phyloP scores from a whole-genome alignment of 2,113 vertebrate species.

The Salvelinus fontinalis region DNA sequence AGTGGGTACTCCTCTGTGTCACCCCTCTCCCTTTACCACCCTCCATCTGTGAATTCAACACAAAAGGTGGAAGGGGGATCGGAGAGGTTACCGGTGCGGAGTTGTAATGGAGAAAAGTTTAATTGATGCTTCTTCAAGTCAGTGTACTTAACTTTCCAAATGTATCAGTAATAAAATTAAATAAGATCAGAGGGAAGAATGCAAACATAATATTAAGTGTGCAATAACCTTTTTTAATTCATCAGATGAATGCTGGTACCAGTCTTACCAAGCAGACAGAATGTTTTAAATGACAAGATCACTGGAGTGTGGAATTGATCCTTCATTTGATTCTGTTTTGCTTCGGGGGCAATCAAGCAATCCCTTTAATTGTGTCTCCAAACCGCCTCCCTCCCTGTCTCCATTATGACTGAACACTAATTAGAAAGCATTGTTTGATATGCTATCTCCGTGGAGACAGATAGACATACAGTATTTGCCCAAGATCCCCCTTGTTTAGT shows the following conservation, averaged over 20 bases:
- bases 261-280: neutral
- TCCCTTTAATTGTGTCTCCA: neutral
- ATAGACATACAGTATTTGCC: slow-evolving; percentile 56
- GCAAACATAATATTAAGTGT: no score
- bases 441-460: slow-evolving; percentile 62
- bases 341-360: neutral
- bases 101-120: neutral
- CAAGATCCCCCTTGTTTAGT: slow-evolving; percentile 66
- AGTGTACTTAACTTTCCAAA: no score
- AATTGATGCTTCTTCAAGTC: neutral
- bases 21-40: slow-evolving; percentile 35
- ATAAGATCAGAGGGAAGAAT: no score
- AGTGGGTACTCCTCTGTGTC: slow-evolving; percentile 35
- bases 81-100: neutral
- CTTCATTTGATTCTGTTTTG: neutral
- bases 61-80: slow-evolving; percentile 33
- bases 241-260: no score
- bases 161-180: no score
- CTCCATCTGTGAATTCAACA: slow-evolving; percentile 49
- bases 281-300: neutral
- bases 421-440: slow-evolving; percentile 60
- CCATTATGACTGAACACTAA: slow-evolving; percentile 52
- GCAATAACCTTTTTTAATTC: no score
- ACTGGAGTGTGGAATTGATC: neutral
- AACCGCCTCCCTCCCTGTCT: slow-evolving; percentile 13